phyloP scores from a whole-genome alignment of 2,113 vertebrate species.

The Toxotes jaculatrix region DNA sequence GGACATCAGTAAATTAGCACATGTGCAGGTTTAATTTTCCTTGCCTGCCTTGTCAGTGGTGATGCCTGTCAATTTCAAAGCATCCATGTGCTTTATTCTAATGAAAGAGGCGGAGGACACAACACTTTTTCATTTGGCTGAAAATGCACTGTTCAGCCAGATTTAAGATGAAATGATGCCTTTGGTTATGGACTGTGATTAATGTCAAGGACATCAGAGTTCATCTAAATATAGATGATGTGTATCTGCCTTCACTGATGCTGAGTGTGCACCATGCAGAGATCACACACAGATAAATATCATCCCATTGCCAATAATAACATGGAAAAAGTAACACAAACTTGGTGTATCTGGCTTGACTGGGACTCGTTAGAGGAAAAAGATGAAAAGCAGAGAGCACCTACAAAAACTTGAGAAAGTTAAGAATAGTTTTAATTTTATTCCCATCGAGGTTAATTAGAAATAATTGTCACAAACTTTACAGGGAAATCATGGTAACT shows the following conservation, averaged over 20 bases:
- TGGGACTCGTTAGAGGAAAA: neutral
- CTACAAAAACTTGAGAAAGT: neutral
- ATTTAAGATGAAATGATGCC: conserved; percentile 83
- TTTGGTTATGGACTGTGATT: conserved; percentile 78
- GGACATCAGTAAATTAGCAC: conserved; percentile 76
- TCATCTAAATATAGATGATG: conserved; percentile 76
- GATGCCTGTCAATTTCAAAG: conserved; percentile 76
- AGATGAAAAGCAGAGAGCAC: neutral
- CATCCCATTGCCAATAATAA: conserved; percentile 48
- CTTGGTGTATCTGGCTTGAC: conserved; percentile 13
- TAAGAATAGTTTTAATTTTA: neutral
- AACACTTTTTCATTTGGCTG: conserved; percentile 76
- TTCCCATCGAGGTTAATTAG: neutral
- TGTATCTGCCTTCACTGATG: conserved; percentile 46
- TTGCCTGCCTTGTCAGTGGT: conserved; percentile 59
- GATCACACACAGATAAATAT: conserved; percentile 51
- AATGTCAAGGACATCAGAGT: conserved; percentile 80
- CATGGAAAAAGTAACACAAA: conserved; percentile 22
- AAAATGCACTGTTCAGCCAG: conserved; percentile 72
- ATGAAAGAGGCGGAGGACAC: conserved; percentile 76
- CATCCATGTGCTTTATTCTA: conserved; percentile 75
- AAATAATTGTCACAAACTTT: neutral
- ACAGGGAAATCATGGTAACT: neutral
- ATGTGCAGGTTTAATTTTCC: conserved; percentile 73
- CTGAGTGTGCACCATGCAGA: conserved; percentile 57